Percentiles rank a stretch among this genome's conserved stretches.
phyloP scores from a whole-genome alignment of 2,113 vertebrate species.

The Dipodomys merriami region DNA sequence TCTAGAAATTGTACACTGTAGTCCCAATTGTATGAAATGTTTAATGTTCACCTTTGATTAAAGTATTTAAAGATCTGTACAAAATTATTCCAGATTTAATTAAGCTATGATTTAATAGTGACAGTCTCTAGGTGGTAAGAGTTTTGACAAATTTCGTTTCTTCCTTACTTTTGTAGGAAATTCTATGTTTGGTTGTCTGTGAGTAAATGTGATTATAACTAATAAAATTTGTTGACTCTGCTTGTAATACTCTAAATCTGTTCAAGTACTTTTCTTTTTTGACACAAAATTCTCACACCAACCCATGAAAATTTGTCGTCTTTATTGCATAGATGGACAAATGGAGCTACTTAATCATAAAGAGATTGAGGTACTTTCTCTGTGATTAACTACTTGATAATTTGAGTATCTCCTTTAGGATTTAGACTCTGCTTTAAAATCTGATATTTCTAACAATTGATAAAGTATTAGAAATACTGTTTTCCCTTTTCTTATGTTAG shows the following conservation, averaged over 20 bases:
- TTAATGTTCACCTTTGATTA: not conserved
- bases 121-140: constrained; percentile 22
- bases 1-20: not conserved
- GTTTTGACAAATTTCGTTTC: constrained; percentile 3
- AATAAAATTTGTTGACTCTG: not conserved
- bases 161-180: not conserved
- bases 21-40: not conserved
- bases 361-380: not conserved
- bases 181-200: not conserved
- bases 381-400: not conserved
- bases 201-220: not conserved
- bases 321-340: constrained; percentile 5
- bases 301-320: not conserved
- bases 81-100: constrained; percentile 1
- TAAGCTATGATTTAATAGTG: not conserved
- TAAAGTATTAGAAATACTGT: not conserved
- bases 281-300: not conserved
- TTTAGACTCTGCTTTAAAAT: constrained; percentile 20
- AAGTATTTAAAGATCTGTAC: not conserved
- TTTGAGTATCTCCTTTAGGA: not conserved
- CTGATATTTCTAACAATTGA: not conserved
- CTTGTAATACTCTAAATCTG: not conserved
- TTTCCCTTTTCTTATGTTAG: not conserved
- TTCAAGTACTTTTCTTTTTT: constrained; percentile 31
- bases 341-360: not conserved